Base-by-base conservation (phyloP, 2,888 invertebrate genomes). In the Eupithecia subumbrata region DNA sequence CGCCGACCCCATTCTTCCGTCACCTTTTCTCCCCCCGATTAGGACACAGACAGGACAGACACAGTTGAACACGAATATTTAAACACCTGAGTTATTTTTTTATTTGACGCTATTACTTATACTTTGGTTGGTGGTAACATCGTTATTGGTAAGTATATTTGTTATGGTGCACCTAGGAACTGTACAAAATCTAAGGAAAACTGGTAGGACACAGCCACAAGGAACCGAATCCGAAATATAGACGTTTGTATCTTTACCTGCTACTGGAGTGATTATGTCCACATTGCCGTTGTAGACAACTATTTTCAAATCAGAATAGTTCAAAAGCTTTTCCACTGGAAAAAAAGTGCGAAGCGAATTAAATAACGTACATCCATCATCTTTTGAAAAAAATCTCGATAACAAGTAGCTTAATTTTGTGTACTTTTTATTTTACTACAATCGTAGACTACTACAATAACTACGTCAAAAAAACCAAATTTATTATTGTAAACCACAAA, bases 251-350 rank as follows among this genome's bases (percentile, higher is more conserved):
- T 66, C 37, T 63, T 25, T 63, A 72, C 75, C 75, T 75, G 92
- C 89, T 74, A 94, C 83, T 11, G 94, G 93, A 40, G 94, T 93
- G 16, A 93, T 87, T 0, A 90, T 87, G 74, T 94, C 94, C 80
- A 92, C 85, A 80, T 94, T 94, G 43, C 94, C 94, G 78, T 94
- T 94, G 69, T 91, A 94, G 45, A 94, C 86, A 5, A 89, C 90
- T 69, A 94, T 86, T 82, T 90, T 93, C 30, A 94, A 77, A 67
- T 89, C 84, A 1, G 92, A 92, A 48, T 84, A 85, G 75, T 92
- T 91, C 75, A 94, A 81, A 30, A 94, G 84, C 70, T 86, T 86
- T 85, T 94, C 94, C 86, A 94, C 94, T 94, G 88, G 82, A 92
- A 93, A 72, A 22, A 12, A 66, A 75, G 11, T 40, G 40, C 4